phyloP scores from a whole-genome alignment of 2,113 vertebrate species.

The Vulpes lagopus region DNA sequence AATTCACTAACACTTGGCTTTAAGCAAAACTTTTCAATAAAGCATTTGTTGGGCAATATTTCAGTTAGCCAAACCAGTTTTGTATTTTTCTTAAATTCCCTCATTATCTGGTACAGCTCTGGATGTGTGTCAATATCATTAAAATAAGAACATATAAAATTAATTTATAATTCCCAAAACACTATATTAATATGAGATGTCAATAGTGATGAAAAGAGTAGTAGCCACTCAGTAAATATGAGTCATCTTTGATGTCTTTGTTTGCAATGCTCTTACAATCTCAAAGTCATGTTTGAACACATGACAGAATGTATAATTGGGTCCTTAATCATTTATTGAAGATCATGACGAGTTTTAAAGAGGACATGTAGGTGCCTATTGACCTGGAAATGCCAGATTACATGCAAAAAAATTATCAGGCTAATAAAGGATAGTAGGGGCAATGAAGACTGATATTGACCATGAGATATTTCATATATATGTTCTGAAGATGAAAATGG shows the following conservation, averaged over 20 bases:
- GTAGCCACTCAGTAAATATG: not conserved
- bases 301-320: not conserved
- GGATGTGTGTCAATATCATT: not conserved
- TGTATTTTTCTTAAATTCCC: slow-evolving; percentile 10
- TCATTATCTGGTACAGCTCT: not conserved
- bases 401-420: not conserved
- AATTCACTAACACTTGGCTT: not conserved
- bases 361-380: not conserved
- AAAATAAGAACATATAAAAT: slow-evolving; percentile 2
- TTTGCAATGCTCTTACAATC: not conserved
- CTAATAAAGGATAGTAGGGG: not conserved
- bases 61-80: not conserved
- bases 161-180: slow-evolving; percentile 12
- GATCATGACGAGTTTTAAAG: not conserved
- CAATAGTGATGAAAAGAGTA: not conserved
- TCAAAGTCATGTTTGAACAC: not conserved
- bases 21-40: not conserved
- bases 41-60: not conserved
- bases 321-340: not conserved
- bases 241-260: not conserved
- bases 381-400: not conserved
- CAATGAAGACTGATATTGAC: no score
- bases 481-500: not conserved
- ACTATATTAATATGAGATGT: not conserved
- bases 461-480: not conserved